Base-by-base conservation (phyloP, 2,888 invertebrate genomes). In the Troilus luridus region DNA sequence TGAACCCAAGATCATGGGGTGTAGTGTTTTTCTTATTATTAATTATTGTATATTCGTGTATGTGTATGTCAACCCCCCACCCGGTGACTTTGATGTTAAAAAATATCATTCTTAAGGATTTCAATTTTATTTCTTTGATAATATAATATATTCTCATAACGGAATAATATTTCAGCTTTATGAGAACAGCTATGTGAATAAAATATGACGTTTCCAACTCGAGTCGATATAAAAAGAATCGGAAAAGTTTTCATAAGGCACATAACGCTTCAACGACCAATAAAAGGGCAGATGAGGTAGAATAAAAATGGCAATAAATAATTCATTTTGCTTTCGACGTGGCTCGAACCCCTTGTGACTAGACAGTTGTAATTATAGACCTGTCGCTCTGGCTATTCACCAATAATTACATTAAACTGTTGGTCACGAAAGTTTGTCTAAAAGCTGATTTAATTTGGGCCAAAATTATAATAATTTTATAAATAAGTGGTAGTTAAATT, bases 261-360 rank as follows among this genome's bases (percentile, higher is more conserved):
- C 41, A 77, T 77, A 77, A 77, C 72, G 41, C 72, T 77, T 19
- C 27, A 77, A 77, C 41, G 72, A 19, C 27, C 72, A 77, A 77
- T 77, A 77, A 77, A 77, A 77, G 27, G 24, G 67, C 67, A 24
- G 67, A 67, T 12, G 72, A 21, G 19, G 72, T 41, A 77, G 72
- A 77, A 77, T 77, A 77, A 77, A 77, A 77, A 77, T 41, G 72
- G 72, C 72, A 77, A 77, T 77, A 77, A 77, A 77, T 77, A 77
- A 77, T 77, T 77, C 72, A 77, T 77, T 41, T 77, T 77, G 72
- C 41, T 77, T 77, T 77, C 7, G 27, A 77, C 17, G 17, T 17
- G 41, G 72, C 72, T 17, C 8, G 5, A 41, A 7, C 72, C 8
- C 7, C 14, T 77, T 77, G 27, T 77, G 72, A 77, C 41, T 77